These are phyloP conservation scores for Atopsyche davidsoni DNA, from an alignment of 1,140 invertebrate genomes.

Conservation along the genomic window DNA sequence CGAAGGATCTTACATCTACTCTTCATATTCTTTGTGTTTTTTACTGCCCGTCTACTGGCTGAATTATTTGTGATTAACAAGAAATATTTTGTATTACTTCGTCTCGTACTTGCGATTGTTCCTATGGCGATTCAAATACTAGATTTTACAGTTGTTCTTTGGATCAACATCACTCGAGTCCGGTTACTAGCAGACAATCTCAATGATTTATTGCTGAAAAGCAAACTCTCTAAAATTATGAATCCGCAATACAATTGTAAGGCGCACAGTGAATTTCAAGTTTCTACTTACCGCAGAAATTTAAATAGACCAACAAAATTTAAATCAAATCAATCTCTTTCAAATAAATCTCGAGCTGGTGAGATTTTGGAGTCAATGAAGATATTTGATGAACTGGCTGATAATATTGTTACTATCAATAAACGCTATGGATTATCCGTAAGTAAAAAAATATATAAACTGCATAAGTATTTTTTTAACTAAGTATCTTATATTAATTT, in stretches of 20 bases:
- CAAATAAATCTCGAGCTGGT: conserved; percentile 5
- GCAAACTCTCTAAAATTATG: neutral
- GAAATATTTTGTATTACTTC: neutral
- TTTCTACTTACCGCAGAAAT: conserved; percentile 2
- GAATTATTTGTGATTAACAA: neutral
- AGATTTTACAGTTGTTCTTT: conserved; percentile 11
- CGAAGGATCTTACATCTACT: neutral
- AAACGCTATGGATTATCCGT: too few species aligned
- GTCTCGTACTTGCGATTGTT: neutral
- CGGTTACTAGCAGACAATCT: conserved; percentile 8
- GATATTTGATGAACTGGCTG: conserved; percentile 24
- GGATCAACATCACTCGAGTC: conserved; percentile 4
- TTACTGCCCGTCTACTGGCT: conserved; percentile 1
- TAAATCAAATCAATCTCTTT: too few species aligned
- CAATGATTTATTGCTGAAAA: conserved; percentile 1
- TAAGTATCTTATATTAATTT: too few species aligned
- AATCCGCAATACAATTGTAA: neutral
- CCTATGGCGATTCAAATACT: conserved; percentile 3
- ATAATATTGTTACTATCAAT: conserved; percentile 25
- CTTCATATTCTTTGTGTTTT: neutral
- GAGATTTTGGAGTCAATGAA: conserved; percentile 17
- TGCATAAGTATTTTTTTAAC: too few species aligned
- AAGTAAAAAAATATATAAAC: too few species aligned
- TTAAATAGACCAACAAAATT: neutral
- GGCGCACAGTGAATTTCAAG: neutral